phyloP scores from a whole-genome alignment of 2,797 vertebrate genomes.

The Parauchenoglanis ngamensis region DNA sequence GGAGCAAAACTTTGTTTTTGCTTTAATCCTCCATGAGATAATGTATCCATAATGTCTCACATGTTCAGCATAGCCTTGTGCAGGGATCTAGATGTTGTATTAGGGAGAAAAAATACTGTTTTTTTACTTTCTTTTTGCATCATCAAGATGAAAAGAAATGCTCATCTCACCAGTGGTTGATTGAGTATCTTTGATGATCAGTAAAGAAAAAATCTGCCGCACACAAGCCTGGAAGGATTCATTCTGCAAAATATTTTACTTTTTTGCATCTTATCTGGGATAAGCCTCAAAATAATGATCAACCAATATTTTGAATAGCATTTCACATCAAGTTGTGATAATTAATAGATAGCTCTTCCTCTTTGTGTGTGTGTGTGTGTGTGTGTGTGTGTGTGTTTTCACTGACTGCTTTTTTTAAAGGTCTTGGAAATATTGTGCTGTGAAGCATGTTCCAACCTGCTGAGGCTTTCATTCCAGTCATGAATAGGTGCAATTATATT shows the following conservation, averaged over 20 bases:
- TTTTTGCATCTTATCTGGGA: neutral
- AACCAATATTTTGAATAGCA: neutral
- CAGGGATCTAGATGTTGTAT: neutral
- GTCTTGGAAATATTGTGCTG: conserved; percentile 13
- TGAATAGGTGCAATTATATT: conserved; percentile 31
- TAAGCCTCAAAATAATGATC: conserved; percentile 13
- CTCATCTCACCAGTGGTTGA: conserved; percentile 31
- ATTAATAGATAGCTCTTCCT: neutral
- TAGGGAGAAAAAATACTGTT: neutral
- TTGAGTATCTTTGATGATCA: conserved; percentile 4
- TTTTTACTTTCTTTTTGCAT: neutral
- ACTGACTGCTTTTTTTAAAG: conserved; percentile 35
- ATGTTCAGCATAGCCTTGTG: neutral
- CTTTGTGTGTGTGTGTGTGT: neutral
- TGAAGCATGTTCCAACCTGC: conserved; percentile 21
- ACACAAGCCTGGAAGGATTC: conserved; percentile 25
- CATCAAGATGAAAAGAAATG: conserved; percentile 28
- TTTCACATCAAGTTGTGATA: neutral
- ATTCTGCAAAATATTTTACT: conserved; percentile 13
- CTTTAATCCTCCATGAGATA: neutral
- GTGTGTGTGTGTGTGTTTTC: neutral
- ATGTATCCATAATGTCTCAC: neutral
- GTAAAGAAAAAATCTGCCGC: conserved; percentile 5
- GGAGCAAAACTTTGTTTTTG: neutral
- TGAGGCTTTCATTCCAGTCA: conserved; percentile 36